phyloP scores from a whole-genome alignment of 1,140 invertebrate species.

The Stratiolaelaps scimitus region DNA sequence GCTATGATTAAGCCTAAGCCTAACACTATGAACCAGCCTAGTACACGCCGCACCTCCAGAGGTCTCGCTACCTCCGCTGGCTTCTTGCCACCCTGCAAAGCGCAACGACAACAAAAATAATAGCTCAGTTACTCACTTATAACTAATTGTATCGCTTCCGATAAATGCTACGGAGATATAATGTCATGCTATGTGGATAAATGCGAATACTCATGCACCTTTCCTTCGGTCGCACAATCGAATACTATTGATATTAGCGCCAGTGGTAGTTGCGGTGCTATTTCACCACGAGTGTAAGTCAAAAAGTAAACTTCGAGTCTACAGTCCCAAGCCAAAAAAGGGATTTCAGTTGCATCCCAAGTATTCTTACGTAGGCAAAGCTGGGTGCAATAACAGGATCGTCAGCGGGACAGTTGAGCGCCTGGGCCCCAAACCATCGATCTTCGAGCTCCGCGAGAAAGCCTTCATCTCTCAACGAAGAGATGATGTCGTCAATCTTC shows the following conservation, averaged over 20 bases:
- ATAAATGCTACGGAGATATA: too few relatives aligned
- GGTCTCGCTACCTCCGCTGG: background rate
- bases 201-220: too few relatives aligned
- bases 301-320: too few relatives aligned
- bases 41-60: constrained; percentile 13
- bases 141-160: too few relatives aligned
- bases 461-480: constrained; percentile 14
- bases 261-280: too few relatives aligned
- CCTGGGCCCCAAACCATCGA: constrained; percentile 20
- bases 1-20: constrained; percentile 23
- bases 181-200: too few relatives aligned
- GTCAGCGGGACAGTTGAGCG: constrained; percentile 13
- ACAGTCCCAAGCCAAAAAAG: too few relatives aligned
- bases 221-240: too few relatives aligned
- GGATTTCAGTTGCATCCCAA: background rate
- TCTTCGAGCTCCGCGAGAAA: constrained; percentile 11
- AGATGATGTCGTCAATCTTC: constrained; percentile 23
- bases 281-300: too few relatives aligned
- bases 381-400: constrained; percentile 10
- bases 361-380: constrained; percentile 3
- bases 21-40: constrained; percentile 22
- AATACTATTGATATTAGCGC: too few relatives aligned
- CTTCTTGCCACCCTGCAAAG: constrained; percentile 10
- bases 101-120: too few relatives aligned
- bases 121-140: too few relatives aligned